phyloP scores from a whole-genome alignment of 2,113 vertebrate species.

The Pterophyllum scalare region DNA sequence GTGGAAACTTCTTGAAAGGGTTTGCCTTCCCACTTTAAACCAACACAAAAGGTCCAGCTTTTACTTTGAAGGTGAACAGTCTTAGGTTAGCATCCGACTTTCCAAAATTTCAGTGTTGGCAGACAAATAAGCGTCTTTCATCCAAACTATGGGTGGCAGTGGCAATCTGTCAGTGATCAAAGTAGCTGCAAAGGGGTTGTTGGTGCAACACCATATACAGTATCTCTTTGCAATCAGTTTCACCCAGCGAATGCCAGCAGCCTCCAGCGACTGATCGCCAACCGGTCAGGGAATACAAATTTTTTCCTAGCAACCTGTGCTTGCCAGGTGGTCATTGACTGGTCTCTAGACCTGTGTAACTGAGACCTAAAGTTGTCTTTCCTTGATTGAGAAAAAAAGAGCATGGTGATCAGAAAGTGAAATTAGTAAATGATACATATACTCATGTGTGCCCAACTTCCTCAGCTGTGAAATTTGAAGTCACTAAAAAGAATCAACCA shows the following conservation, averaged over 20 bases:
- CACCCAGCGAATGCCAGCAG: no score
- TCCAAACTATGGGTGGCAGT: no score
- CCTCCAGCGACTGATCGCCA: no score
- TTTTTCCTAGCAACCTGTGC: neutral
- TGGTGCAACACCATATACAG: no score
- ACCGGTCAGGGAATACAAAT: neutral
- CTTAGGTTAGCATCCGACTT: rapidly evolving
- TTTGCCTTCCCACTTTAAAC: rapidly evolving
- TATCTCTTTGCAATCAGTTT: no score
- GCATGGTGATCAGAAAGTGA: neutral
- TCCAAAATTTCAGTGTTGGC: neutral
- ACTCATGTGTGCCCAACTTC: neutral
- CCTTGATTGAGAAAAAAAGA: neutral
- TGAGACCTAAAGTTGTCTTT: neutral
- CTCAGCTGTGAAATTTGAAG: neutral
- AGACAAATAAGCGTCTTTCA: neutral
- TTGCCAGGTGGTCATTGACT: neutral
- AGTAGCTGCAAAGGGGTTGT: no score
- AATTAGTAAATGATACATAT: neutral
- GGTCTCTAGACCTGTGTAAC: neutral
- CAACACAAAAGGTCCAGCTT: neutral
- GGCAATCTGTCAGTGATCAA: no score
- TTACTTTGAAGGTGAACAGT: rapidly evolving
- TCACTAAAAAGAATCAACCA: neutral
- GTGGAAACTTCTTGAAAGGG: neutral